Conservation (phyloP, 2,888 invertebrate species). For the Drosophila atripex region DNA sequence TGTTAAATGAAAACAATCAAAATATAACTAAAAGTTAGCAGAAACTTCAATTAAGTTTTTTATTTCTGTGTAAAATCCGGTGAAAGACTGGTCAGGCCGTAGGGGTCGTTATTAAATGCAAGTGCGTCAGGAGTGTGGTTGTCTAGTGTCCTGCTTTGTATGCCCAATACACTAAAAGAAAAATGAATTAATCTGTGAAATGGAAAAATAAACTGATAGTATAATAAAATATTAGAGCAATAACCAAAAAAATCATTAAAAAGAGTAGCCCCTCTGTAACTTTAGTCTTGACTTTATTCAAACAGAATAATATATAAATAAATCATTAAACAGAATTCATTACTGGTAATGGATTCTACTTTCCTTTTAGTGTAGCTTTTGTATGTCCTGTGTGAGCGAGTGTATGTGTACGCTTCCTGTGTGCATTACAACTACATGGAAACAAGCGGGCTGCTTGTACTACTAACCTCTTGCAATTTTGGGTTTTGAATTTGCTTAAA, state of each 20-base stretch:
- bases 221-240: not conserved
- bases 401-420: constrained; percentile 44
- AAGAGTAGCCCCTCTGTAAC: no score
- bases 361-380: constrained; percentile 10
- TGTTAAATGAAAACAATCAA: not conserved
- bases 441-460: constrained; percentile 57
- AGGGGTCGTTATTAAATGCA: constrained; percentile 66
- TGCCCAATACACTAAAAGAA: constrained; percentile 6
- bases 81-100: constrained; percentile 9
- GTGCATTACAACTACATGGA: constrained; percentile 58
- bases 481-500: constrained; percentile 72
- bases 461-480: constrained; percentile 70
- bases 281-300: no score
- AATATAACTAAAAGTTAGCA: not conserved
- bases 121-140: constrained; percentile 51
- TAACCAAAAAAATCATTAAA: no score
- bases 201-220: not conserved
- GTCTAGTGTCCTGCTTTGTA: constrained; percentile 36
- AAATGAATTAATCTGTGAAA: no score
- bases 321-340: no score
- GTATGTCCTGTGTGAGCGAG: constrained; percentile 17
- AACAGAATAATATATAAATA: no score
- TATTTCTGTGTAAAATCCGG: constrained; percentile 7
- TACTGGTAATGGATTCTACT: not conserved
- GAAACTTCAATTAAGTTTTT: not conserved